These are phyloP conservation scores for Pituophis catenifer DNA, from an alignment of 2,113 vertebrate species.

Conservation along the genomic window DNA sequence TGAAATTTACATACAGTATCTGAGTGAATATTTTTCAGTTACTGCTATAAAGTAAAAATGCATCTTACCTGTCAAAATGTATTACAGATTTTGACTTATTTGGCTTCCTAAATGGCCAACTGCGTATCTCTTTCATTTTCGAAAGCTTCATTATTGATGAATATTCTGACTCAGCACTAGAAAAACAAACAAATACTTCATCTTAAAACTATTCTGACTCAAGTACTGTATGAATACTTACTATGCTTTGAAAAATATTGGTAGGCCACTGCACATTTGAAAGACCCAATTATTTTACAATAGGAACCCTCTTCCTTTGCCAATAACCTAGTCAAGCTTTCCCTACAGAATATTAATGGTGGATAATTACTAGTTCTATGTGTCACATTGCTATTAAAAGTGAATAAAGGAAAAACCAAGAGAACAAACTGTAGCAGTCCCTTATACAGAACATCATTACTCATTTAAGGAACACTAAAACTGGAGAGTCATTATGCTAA, in stretches of 20 bases:
- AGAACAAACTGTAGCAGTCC: background rate
- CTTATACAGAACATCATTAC: background rate
- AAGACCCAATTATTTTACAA: background rate
- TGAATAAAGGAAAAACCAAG: background rate
- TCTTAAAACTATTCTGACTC: background rate
- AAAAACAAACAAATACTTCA: background rate
- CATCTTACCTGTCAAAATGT: conserved; percentile 53
- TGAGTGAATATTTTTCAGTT: background rate
- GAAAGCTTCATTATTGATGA: background rate
- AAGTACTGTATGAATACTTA: background rate
- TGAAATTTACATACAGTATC: background rate
- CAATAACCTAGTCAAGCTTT: background rate
- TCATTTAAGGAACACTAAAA: background rate
- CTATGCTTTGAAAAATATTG: background rate
- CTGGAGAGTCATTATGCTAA: background rate
- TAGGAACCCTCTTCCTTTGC: background rate
- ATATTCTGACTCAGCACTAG: background rate
- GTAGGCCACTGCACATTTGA: background rate
- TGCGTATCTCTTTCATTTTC: conserved; percentile 10
- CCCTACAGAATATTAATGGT: background rate
- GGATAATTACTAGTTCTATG: background rate
- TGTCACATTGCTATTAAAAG: background rate
- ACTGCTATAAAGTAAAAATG: background rate
- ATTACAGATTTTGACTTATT: accelerated
- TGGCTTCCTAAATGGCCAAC: background rate